Evolutionary conservation across 2,888 invertebrate genomes (phyloP).

Genomic region (Odontothrips loti): DNA sequence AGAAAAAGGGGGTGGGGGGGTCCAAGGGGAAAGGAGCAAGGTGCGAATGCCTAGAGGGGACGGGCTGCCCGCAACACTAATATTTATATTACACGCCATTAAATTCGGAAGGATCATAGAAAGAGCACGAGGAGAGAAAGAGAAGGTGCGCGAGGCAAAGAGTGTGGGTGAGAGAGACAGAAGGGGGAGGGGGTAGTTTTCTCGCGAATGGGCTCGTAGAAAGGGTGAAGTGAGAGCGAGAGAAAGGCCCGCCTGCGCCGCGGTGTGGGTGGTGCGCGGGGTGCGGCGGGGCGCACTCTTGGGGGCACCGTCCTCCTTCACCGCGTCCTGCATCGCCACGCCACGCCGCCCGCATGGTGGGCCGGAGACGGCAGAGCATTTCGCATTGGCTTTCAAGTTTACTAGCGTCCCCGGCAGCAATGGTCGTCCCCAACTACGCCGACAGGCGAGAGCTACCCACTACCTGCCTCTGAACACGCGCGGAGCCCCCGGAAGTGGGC

Average conservation of each 20-base stretch:
- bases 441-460: background rate
- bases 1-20: background rate
- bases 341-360: background rate
- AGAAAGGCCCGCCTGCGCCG: too few species aligned
- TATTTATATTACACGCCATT: conserved; percentile 23
- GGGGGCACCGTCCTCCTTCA: background rate
- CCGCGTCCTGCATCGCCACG: background rate
- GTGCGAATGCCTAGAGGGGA: background rate
- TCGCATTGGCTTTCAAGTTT: conserved; percentile 13
- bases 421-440: background rate
- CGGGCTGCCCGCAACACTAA: conserved; percentile 14
- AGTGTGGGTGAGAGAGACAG: background rate
- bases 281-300: background rate
- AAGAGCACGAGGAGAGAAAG: background rate
- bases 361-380: background rate
- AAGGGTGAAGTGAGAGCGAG: background rate
- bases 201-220: too few species aligned
- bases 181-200: background rate
- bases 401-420: background rate
- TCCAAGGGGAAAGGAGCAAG: background rate
- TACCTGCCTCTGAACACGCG: too few species aligned
- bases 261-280: background rate
- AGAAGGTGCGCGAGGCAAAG: background rate
- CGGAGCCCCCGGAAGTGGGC: too few species aligned
- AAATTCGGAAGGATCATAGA: conserved; percentile 22